phyloP scores from a whole-genome alignment of 30 jellyfish, hydroid and myxozoan genomes.

The Cassiopea andromeda region DNA sequence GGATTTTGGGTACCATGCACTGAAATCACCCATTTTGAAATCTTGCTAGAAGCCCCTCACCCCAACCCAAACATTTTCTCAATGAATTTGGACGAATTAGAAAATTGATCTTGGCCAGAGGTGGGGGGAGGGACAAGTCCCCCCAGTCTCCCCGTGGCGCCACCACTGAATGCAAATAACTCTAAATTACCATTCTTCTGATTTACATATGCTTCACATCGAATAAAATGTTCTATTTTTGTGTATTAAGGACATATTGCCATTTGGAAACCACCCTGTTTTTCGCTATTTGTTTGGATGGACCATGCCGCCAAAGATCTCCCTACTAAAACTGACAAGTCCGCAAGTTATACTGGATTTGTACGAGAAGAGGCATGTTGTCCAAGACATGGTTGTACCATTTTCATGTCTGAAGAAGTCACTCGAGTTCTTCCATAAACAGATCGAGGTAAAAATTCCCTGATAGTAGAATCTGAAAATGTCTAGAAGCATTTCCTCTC shows the following conservation, averaged over 20 bases:
- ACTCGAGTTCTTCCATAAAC: slow-evolving; percentile 50
- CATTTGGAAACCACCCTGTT: slow-evolving; percentile 66
- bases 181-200: no score
- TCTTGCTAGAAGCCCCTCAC: no score
- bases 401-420: slow-evolving; percentile 16
- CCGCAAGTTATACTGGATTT: slow-evolving; percentile 66
- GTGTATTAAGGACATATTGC: slow-evolving; percentile 43
- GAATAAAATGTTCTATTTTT: not conserved
- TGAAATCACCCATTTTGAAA: no score
- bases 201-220: no score
- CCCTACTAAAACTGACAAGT: slow-evolving; percentile 62
- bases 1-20: no score
- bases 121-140: no score
- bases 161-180: no score
- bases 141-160: no score
- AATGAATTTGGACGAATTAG: no score
- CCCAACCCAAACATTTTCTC: no score
- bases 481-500: no score
- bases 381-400: slow-evolving; percentile 75
- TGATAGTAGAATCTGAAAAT: not conserved
- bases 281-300: slow-evolving; percentile 74
- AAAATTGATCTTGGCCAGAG: no score
- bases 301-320: slow-evolving; percentile 83
- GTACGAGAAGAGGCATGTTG: slow-evolving; percentile 67
- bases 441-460: slow-evolving; percentile 25